Conservation (phyloP, 1,140 invertebrate species). For the Asobara japonica region DNA sequence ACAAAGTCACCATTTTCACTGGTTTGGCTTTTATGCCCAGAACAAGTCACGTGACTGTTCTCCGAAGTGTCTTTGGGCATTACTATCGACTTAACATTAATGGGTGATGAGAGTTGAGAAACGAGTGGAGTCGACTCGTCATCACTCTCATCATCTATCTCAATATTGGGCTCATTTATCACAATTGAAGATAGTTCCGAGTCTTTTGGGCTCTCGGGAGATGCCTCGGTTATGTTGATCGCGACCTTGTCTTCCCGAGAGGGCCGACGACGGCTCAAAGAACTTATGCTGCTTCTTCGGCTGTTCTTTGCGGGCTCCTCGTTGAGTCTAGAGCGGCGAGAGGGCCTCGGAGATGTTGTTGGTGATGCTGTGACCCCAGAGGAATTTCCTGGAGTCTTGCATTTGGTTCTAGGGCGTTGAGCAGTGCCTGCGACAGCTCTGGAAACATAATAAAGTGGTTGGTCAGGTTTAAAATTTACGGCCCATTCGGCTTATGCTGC, state of each 20-base stretch:
- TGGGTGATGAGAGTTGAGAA: conserved; percentile 62
- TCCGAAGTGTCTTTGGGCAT: conserved; percentile 20
- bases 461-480: conserved; percentile 28
- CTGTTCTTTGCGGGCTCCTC: conserved; percentile 43
- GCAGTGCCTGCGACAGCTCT: no score
- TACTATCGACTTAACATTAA: conserved; percentile 46
- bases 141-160: conserved; percentile 64
- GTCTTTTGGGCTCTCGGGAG: background rate
- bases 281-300: background rate
- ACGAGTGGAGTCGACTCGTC: conserved; percentile 74
- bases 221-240: conserved; percentile 37
- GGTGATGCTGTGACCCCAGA: conserved; percentile 53
- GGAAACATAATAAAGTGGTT: no score
- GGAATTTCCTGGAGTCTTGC: conserved; percentile 25
- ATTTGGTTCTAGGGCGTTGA: background rate
- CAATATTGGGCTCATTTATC: conserved; percentile 49
- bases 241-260: conserved; percentile 40
- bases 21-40: background rate
- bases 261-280: background rate
- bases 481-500: conserved; percentile 46
- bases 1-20: conserved; percentile 38
- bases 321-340: conserved; percentile 52
- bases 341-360: conserved; percentile 49
- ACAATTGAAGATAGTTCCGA: conserved; percentile 47
- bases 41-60: background rate